Evolutionary conservation across 2,888 invertebrate species (phyloP), one percentile per base, ranked within the genome.

Genomic region (Acanthosepion pharaonis): DNA sequence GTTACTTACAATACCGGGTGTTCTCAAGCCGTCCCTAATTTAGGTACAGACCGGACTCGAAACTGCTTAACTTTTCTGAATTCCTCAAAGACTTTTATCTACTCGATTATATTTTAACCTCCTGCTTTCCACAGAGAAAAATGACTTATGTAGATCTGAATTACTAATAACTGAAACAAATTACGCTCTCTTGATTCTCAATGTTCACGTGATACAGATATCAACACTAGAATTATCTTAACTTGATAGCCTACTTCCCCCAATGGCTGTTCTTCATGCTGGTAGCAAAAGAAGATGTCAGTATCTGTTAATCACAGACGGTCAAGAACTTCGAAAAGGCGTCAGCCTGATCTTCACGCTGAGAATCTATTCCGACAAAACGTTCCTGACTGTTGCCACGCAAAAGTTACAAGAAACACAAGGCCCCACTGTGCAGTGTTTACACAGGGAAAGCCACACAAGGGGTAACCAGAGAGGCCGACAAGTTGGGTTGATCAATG

Each of bases 401-500:
- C 59, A 59, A 59, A 59, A 23, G 59, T 59, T 59, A 59, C 59
- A 78, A 11, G 78, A 78, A 78, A 78, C 78, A 78, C 78, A 78
- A 78, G 78, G 78, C 78, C n/a, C n/a, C 78, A 78, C 78, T 78
- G 78, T 78, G n/a, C 78, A 78, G 78, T 78, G 78, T 78, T 78
- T 78, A 78, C n/a, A 78, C 18, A 9, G 78, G 5, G 78, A 78
- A 78, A n/a, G 78, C 78, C 78, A n/a, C 78, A 78, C 78, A 78
- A 78, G 78, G 78, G n/a, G 78, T 78, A 78, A 78, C n/a, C n/a
- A 78, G 78, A 78, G 78, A 78, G 78, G 78, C 78, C 78, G 78
- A n/a, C 78, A 78, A 78, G 78, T 78, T 78, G 11, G 78, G 78
- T 78, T 78, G 78, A 78, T 78, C 78, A 78, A 78, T 78, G 78